Percentiles rank a stretch among this genome's conserved stretches.
These are phyloP conservation scores for Argynnis bischoffii DNA, from an alignment of 2,888 invertebrate genomes.

Conservation along the genomic window DNA sequence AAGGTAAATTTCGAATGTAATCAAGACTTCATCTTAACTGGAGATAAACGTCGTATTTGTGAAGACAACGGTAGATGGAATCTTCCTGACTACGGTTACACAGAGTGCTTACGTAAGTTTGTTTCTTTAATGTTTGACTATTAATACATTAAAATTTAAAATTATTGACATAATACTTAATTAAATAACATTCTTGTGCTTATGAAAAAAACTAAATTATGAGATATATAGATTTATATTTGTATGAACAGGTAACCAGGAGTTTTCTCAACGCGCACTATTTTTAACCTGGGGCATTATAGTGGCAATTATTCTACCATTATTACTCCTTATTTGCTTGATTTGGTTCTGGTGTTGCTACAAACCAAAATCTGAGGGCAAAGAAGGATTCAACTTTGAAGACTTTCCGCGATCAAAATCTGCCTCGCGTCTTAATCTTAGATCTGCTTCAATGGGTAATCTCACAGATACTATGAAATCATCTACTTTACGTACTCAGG, in stretches of 20 bases:
- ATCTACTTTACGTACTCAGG: conserved; percentile 64
- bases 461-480: conserved; percentile 77
- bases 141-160: neutral
- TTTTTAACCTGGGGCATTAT: conserved; percentile 89
- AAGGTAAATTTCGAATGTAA: conserved; percentile 95
- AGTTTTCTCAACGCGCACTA: conserved; percentile 86
- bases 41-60: conserved; percentile 92
- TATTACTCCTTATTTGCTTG: conserved; percentile 83
- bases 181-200: neutral
- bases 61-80: conserved; percentile 92
- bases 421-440: conserved; percentile 82
- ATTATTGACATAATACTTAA: neutral
- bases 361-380: conserved; percentile 83
- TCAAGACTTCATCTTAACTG: conserved; percentile 92
- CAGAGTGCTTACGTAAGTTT: conserved; percentile 94
- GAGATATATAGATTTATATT: conserved; percentile 1
- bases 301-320: conserved; percentile 87
- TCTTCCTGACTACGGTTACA: conserved; percentile 91
- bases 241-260: conserved; percentile 81
- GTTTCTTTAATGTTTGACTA: conserved; percentile 61
- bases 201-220: neutral
- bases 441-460: conserved; percentile 79
- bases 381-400: conserved; percentile 80
- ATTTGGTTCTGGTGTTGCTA: conserved; percentile 84
- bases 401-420: conserved; percentile 82